phyloP scores from a whole-genome alignment of 2,888 invertebrate genomes.

The Cylloceria caligata region DNA sequence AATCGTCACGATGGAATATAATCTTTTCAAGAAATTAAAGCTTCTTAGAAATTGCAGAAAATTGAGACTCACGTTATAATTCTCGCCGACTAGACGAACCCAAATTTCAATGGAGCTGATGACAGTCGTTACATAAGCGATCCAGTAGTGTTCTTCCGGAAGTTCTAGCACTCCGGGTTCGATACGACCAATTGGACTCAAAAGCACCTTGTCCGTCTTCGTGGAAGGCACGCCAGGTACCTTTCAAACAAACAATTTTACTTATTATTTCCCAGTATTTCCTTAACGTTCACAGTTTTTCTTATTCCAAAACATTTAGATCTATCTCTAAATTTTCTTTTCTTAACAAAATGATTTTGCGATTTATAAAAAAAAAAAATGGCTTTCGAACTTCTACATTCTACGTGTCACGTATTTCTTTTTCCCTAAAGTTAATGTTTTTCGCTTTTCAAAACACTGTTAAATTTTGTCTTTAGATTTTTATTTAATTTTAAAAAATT shows the following conservation, averaged over 20 bases:
- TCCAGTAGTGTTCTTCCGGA: conserved; percentile 86
- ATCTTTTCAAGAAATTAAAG: background rate
- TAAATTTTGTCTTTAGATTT: too few relatives aligned
- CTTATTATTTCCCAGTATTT: too few relatives aligned
- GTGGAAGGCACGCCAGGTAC: conserved; percentile 39
- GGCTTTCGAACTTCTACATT: too few relatives aligned
- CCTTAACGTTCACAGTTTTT: too few relatives aligned
- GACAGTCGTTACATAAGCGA: conserved; percentile 88
- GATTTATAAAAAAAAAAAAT: background rate
- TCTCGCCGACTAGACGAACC: conserved; percentile 88
- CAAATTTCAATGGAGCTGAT: conserved; percentile 88
- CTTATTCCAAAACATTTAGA: too few relatives aligned
- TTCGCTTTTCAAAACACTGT: too few relatives aligned
- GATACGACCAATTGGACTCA: conserved; percentile 69
- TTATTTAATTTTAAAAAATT: too few relatives aligned
- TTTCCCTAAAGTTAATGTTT: too few relatives aligned
- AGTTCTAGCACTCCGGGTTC: conserved; percentile 72
- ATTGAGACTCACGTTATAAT: conserved; percentile 86
- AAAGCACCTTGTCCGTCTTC: conserved; percentile 65
- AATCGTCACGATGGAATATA: too few relatives aligned
- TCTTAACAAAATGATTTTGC: too few relatives aligned
- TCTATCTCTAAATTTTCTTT: too few relatives aligned
- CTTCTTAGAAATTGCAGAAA: background rate
- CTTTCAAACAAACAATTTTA: conserved; percentile 19
- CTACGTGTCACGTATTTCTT: too few relatives aligned